Evolutionary conservation across 2,113 vertebrate species (phyloP).

Genomic region (Notothenia coriiceps): DNA sequence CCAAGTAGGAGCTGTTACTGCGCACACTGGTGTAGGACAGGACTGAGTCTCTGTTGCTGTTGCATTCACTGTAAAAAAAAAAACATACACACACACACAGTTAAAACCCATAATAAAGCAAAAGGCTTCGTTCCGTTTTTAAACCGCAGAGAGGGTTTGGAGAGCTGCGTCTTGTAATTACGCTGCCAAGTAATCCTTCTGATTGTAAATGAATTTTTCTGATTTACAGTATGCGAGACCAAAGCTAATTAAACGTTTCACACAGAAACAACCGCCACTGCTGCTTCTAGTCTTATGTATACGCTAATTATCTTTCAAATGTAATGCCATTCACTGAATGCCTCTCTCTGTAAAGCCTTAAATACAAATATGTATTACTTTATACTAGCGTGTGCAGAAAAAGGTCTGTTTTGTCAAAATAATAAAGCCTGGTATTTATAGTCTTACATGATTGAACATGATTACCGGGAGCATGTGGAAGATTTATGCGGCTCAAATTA

Average conservation of each 20-base stretch:
- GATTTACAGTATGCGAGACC: constrained; percentile 62
- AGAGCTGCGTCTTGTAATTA: constrained; percentile 69
- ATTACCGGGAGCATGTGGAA: constrained; percentile 48
- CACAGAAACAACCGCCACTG: constrained; percentile 43
- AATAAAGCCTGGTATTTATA: constrained; percentile 47
- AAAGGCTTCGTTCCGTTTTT: constrained; percentile 41
- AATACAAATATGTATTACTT: not conserved
- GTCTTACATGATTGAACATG: constrained; percentile 46
- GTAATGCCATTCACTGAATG: too few relatives aligned
- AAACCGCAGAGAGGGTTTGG: constrained; percentile 55
- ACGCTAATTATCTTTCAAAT: too few relatives aligned
- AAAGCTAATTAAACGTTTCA: constrained; percentile 66
- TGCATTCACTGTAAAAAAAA: constrained; percentile 90
- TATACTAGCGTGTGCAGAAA: not conserved
- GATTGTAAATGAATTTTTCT: constrained; percentile 59
- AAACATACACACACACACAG: not conserved
- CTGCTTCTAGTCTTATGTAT: too few relatives aligned
- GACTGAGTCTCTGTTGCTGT: constrained; percentile 98
- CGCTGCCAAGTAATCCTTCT: constrained; percentile 62
- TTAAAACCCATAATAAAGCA: constrained; percentile 32
- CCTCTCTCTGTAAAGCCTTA: too few relatives aligned
- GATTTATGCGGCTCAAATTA: constrained; percentile 73
- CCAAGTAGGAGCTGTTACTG: constrained; percentile 97
- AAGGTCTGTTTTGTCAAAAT: constrained; percentile 3
- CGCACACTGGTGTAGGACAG: constrained; percentile 96